A percentile compares a stretch with the other conserved stretches of the same genome.
Evolutionary conservation across 1,140 invertebrate species (phyloP).

Genomic region (Periplaneta americana): DNA sequence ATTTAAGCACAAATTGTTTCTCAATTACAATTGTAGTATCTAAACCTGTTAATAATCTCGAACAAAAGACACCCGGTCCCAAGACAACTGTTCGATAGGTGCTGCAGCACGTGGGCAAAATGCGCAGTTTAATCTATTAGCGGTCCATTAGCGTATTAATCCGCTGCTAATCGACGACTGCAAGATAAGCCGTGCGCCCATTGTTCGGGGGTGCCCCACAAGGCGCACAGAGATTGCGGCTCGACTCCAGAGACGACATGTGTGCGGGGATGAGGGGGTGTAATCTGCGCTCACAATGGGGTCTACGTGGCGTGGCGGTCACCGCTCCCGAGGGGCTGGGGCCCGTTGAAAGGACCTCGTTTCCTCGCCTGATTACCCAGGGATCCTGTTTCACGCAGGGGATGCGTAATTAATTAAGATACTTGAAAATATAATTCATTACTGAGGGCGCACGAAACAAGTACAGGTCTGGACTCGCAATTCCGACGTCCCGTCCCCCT

Average conservation of each 20-base stretch:
- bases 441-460: too few species aligned
- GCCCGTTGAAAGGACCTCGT: background rate
- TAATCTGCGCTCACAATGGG: background rate
- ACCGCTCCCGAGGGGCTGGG: background rate
- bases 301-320: background rate
- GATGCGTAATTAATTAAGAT: slow-evolving; percentile 2
- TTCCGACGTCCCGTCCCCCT: too few species aligned
- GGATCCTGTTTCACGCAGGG: background rate
- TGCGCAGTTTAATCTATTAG: background rate
- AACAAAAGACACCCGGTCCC: too few species aligned
- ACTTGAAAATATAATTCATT: background rate
- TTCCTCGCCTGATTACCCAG: background rate
- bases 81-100: too few species aligned
- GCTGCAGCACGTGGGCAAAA: too few species aligned
- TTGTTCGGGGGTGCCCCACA: background rate
- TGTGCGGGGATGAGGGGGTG: background rate
- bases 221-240: too few species aligned
- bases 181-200: background rate
- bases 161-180: background rate
- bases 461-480: too few species aligned
- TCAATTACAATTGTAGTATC: too few species aligned
- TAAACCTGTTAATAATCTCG: too few species aligned
- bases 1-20: too few species aligned
- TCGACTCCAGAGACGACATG: too few species aligned
- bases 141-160: background rate